Conservation (phyloP, 2,113 vertebrate species). For the Psammodynastes pulverulentus region DNA sequence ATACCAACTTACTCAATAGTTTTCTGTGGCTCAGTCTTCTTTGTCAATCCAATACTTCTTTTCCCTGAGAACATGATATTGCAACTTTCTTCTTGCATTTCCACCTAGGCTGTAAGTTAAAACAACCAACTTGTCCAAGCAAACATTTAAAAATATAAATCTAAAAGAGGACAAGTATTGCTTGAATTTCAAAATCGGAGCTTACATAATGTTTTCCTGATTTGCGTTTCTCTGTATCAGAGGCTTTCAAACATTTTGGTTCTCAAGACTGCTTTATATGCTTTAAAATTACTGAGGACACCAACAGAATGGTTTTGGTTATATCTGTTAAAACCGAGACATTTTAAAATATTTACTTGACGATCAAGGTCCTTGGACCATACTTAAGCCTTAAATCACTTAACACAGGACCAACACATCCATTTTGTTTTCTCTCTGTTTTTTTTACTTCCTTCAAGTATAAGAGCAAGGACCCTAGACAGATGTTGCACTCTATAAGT, state of each 20-base stretch:
- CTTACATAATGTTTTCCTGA: background rate
- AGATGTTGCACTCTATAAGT: background rate
- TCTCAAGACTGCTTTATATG: background rate
- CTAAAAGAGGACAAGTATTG: background rate
- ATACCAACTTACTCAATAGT: background rate
- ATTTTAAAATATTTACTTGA: background rate
- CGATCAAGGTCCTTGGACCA: background rate
- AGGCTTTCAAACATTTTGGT: background rate
- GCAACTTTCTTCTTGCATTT: background rate
- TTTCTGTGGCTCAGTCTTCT: background rate
- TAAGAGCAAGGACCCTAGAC: background rate
- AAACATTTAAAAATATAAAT: background rate
- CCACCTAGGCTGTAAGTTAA: no score
- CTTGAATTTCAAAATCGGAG: background rate
- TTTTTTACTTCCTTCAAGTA: background rate
- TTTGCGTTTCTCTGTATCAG: background rate
- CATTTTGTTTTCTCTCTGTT: background rate
- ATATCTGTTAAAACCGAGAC: background rate
- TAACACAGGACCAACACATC: background rate
- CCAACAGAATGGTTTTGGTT: background rate
- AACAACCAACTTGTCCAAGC: background rate
- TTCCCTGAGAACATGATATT: background rate
- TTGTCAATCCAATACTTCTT: background rate
- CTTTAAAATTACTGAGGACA: background rate
- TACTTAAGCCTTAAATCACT: background rate